Evolutionary conservation across 2,113 vertebrate species (phyloP), one percentile per base, ranked within the genome.

Genomic region (Castor canadensis): DNA sequence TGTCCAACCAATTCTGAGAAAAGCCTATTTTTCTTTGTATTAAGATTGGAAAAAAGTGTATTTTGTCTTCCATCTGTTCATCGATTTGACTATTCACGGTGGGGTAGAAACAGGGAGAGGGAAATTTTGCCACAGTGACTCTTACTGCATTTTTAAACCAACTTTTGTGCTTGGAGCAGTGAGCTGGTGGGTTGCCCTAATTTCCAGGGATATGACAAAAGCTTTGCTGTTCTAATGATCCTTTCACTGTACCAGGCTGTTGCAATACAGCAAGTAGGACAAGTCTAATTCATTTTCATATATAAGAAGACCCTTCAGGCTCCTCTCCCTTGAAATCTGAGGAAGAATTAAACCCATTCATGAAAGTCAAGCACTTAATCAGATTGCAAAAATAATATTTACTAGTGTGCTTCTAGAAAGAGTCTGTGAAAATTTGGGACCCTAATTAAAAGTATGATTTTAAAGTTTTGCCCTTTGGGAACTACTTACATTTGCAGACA

Each of bases 381-480:
- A 80, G 17, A 73, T 75, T 91, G 4, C 60, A 80, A 96, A 97
- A 86, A 66, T 88, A 67, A 52, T 86, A 92, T 80, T 92, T 85
- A 82, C 22, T 54, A 40, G 11, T 52, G 3, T 49, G 9, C 22
- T 76, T 32, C 62, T 77, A 87, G 54, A 87, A 79, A 93, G 9
- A 91, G 32, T 47, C 82, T 73, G 32, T 82, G 66, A 54, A 49
- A 43, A 93, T 69, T 86, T 79, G 45, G 13, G 30, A 67, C 35
- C 19, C 24, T 83, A 86, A 87, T 81, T 95, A 83, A 87, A 90
- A 93, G 20, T 49, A 64, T 80, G 28, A 90, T 77, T 87, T 89
- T 89, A 89, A 96, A 64, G 28, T 45, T 88, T 89, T 91, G 12
- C 26, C 62, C 32, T 71, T 91, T 94, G 83, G 66, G 49, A 89